phyloP scores from a whole-genome alignment of 1,140 invertebrate species.

The Zaprionus africanus region DNA sequence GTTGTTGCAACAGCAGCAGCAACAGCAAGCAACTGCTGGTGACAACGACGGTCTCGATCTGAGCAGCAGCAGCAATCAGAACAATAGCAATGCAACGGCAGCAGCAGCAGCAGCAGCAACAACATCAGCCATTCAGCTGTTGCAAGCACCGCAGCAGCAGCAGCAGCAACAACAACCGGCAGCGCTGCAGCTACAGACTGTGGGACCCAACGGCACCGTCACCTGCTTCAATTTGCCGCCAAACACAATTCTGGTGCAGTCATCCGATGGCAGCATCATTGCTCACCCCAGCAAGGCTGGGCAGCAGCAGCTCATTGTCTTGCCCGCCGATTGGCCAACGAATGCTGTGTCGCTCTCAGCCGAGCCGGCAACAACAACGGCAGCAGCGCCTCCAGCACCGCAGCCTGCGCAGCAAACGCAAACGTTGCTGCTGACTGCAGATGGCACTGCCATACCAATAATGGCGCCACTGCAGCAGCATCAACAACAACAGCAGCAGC shows the following conservation, averaged over 20 bases:
- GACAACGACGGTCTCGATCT: constrained; percentile 55
- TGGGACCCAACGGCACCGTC: constrained; percentile 75
- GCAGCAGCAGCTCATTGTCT: constrained; percentile 71
- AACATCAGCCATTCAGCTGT: constrained; percentile 37
- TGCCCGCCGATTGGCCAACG: constrained; percentile 65
- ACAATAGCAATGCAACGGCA: constrained; percentile 26
- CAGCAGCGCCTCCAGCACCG: constrained; percentile 22
- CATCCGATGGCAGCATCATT: constrained; percentile 75
- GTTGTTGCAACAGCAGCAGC: constrained; percentile 14
- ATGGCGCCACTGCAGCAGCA: constrained; percentile 43
- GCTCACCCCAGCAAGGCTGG: constrained; percentile 75
- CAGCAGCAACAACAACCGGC: constrained; percentile 49
- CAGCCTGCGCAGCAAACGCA: constrained; percentile 62
- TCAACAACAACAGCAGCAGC: constrained; percentile 26
- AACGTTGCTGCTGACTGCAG: constrained; percentile 71
- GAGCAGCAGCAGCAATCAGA: constrained; percentile 35
- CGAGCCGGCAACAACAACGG: constrained; percentile 36
- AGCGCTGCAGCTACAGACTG: constrained; percentile 73
- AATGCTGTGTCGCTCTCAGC: constrained; percentile 25
- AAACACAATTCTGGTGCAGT: constrained; percentile 76
- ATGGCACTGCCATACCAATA: constrained; percentile 77
- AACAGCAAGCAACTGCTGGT: constrained; percentile 4
- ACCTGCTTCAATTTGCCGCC: constrained; percentile 79
- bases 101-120: constrained; percentile 18
- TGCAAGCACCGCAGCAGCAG: constrained; percentile 41